These are phyloP conservation scores for Cyanoramphus novaezelandiae DNA, from an alignment of 2,113 vertebrate genomes.

Conservation along the genomic window DNA sequence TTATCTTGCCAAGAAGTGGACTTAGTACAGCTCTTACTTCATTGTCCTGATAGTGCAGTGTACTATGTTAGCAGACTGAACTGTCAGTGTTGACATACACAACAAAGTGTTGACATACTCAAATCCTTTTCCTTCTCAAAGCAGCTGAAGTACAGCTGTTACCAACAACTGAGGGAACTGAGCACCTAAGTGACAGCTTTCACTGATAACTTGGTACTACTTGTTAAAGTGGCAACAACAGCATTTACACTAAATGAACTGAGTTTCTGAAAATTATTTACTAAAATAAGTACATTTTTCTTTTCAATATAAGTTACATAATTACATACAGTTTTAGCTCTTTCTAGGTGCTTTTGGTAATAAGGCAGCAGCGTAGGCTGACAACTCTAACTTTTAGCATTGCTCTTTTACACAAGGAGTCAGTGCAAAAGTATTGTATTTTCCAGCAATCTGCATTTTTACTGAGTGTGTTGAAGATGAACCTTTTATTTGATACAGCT, in stretches of 20 bases:
- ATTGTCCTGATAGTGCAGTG: background rate
- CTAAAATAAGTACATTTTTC: slow-evolving; percentile 65
- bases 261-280: slow-evolving; percentile 43
- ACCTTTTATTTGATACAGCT: slow-evolving; percentile 27
- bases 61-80: background rate
- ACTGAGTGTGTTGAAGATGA: slow-evolving; percentile 1
- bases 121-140: background rate
- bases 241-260: background rate
- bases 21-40: background rate
- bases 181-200: background rate
- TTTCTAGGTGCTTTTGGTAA: slow-evolving; percentile 48
- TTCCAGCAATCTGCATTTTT: slow-evolving; percentile 35
- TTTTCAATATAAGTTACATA: slow-evolving; percentile 56
- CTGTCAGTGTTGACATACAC: background rate
- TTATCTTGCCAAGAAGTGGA: background rate
- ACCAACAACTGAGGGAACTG: background rate
- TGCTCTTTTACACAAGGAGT: slow-evolving; percentile 6
- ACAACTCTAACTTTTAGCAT: background rate
- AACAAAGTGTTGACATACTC: accelerated
- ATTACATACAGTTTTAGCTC: slow-evolving; percentile 74
- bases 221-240: background rate
- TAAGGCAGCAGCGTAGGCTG: slow-evolving; percentile 71
- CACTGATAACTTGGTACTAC: background rate
- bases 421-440: slow-evolving; percentile 19
- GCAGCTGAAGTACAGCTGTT: background rate